Percentiles rank a stretch among this genome's conserved stretches.
Evolutionary conservation across 2,888 invertebrate genomes (phyloP).

Genomic region (Andrena camellia): DNA sequence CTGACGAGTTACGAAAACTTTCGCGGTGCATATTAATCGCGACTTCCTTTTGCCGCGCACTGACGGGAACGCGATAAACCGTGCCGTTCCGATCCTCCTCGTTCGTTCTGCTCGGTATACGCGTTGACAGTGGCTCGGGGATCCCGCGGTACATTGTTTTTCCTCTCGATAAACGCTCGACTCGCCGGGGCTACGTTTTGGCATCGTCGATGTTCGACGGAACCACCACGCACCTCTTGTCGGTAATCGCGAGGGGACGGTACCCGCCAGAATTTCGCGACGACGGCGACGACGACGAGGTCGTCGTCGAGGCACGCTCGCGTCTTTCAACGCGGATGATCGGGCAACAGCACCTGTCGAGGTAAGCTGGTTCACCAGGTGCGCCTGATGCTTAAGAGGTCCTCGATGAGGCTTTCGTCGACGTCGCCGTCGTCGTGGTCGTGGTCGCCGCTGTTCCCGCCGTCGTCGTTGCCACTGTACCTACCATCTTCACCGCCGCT

Average conservation of each 20-base stretch:
- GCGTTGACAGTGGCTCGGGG: constrained; percentile 35
- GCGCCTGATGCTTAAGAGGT: constrained; percentile 55
- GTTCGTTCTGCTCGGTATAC: constrained; percentile 7
- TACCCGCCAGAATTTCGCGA: constrained; percentile 28
- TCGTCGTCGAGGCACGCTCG: constrained; percentile 37
- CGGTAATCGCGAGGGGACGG: constrained; percentile 35
- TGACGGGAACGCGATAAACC: background rate
- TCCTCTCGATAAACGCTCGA: constrained; percentile 20
- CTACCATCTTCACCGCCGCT: constrained; percentile 1
- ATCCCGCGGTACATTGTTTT: constrained; percentile 31
- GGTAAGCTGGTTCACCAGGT: constrained; percentile 55
- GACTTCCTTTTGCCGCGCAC: constrained; percentile 13
- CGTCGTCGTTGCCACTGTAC: constrained; percentile 10
- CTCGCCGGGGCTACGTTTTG: constrained; percentile 41
- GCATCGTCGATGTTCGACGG: constrained; percentile 56
- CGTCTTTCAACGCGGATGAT: constrained; percentile 44
- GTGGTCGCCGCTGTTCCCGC: constrained; percentile 24
- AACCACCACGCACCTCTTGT: constrained; percentile 11
- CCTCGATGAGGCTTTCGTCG: constrained; percentile 67
- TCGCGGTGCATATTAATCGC: constrained; percentile 55
- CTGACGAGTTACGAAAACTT: constrained; percentile 53
- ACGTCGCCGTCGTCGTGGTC: constrained; percentile 44
- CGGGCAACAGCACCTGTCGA: constrained; percentile 33
- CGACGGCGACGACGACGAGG: constrained; percentile 61
- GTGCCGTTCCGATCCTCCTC: background rate